Evolutionary conservation across 2,888 invertebrate species (phyloP).

Genomic region (Andricus quercusramuli): DNA sequence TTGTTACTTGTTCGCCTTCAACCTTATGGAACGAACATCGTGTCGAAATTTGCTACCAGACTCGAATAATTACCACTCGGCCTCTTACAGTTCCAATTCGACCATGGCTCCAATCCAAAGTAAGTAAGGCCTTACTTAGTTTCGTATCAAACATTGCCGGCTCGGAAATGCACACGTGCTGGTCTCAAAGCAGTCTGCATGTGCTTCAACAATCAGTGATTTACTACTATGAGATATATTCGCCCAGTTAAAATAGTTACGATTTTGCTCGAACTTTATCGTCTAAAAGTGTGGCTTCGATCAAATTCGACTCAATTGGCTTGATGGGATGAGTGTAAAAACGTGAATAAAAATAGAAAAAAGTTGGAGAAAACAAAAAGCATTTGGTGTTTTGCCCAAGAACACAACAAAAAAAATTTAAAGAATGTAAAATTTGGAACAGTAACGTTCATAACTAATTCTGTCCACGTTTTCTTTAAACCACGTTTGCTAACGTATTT

Average conservation of each 20-base stretch:
- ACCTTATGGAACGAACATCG: conserved; percentile 5
- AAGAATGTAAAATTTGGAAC: too few relatives aligned
- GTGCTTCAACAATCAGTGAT: conserved; percentile 14
- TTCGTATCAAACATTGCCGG: not conserved
- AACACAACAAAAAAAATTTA: too few relatives aligned
- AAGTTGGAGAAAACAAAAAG: too few relatives aligned
- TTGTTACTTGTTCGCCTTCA: conserved; percentile 16
- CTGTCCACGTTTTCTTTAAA: too few relatives aligned
- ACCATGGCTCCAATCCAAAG: conserved; percentile 24
- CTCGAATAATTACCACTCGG: conserved; percentile 21
- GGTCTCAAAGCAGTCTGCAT: not conserved
- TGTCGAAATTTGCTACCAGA: conserved; percentile 27
- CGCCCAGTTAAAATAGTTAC: conserved; percentile 5
- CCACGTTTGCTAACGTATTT: too few relatives aligned
- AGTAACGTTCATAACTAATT: too few relatives aligned
- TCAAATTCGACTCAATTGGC: not conserved
- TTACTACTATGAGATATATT: not conserved
- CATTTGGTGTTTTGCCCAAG: too few relatives aligned
- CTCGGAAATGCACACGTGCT: not conserved
- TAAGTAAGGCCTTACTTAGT: not conserved
- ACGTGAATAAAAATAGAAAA: not conserved
- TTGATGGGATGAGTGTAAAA: conserved; percentile 1
- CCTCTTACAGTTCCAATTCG: conserved; percentile 1
- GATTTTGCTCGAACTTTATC: not conserved
- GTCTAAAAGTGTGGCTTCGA: not conserved